Percentiles rank a stretch among this genome's conserved stretches.
Conservation (phyloP, 2,113 vertebrate genomes). For the Serinus canaria region DNA sequence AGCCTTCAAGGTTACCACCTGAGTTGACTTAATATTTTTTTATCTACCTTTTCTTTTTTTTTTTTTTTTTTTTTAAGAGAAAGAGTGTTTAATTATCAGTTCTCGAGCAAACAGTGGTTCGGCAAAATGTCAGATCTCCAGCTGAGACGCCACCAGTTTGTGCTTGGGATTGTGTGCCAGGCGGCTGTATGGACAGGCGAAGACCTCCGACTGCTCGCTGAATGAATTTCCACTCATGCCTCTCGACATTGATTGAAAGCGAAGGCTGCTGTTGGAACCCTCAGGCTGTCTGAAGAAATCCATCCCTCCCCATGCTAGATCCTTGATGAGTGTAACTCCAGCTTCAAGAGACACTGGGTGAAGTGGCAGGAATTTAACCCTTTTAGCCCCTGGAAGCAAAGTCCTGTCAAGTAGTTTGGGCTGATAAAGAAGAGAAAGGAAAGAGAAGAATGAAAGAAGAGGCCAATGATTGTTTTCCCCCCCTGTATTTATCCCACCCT, state of each 20-base stretch:
- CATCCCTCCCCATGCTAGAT: constrained; percentile 54
- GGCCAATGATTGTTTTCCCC: fast-evolving
- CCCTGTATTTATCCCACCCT: fast-evolving
- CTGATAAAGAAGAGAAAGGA: not conserved
- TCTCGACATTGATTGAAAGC: constrained; percentile 72
- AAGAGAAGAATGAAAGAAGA: not conserved
- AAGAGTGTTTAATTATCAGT: constrained; percentile 73
- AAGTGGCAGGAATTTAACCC: constrained; percentile 23
- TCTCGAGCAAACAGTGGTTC: constrained; percentile 57
- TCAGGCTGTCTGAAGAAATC: constrained; percentile 65
- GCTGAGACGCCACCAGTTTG: constrained; percentile 58
- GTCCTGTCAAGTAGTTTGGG: fast-evolving
- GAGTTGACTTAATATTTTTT: not conserved
- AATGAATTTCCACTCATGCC: constrained; percentile 73
- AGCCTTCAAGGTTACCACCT: constrained; percentile 44
- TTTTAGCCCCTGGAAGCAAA: not conserved
- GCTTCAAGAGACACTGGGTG: not conserved
- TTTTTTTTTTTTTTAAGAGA: not conserved
- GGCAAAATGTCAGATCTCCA: constrained; percentile 61
- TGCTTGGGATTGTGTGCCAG: constrained; percentile 58
- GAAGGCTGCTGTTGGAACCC: constrained; percentile 68
- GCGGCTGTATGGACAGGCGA: constrained; percentile 52
- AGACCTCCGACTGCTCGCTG: constrained; percentile 66
- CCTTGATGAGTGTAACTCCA: constrained; percentile 62
- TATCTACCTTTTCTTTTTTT: not conserved